phyloP scores from a whole-genome alignment of 2,888 invertebrate species.

The Dasypogon diadema region DNA sequence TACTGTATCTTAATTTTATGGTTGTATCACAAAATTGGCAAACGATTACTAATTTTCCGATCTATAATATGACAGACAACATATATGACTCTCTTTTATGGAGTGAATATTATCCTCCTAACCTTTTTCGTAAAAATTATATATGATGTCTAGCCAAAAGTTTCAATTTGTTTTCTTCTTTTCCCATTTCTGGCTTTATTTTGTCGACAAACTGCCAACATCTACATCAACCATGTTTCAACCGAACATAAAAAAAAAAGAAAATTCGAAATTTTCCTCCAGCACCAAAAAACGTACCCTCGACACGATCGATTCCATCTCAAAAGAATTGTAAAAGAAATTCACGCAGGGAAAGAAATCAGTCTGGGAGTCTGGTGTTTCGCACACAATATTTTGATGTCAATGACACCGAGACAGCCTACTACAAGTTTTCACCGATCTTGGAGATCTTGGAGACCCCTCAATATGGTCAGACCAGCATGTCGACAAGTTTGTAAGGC shows the following conservation, averaged over 20 bases:
- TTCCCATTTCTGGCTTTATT: neutral
- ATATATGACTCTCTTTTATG: no score
- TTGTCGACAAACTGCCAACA: neutral
- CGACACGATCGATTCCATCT: neutral
- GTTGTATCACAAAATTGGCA: no score
- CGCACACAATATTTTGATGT: neutral
- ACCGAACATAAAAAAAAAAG: neutral
- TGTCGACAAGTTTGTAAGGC: conserved; percentile 7
- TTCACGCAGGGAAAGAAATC: conserved; percentile 12
- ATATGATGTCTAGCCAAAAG: no score
- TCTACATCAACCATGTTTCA: neutral
- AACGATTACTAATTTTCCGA: no score
- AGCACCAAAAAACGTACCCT: neutral
- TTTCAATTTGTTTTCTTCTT: no score
- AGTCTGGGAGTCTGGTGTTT: conserved; percentile 5
- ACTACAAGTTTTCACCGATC: neutral
- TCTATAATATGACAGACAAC: no score
- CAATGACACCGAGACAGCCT: conserved; percentile 10
- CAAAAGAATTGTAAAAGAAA: neutral
- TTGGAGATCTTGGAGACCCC: neutral
- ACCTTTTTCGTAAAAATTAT: no score
- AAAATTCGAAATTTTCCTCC: no score
- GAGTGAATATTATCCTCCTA: no score
- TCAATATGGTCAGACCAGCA: conserved; percentile 17
- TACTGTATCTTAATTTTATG: no score